Percentiles rank a stretch among this genome's conserved stretches.
These are phyloP conservation scores for Papilio demoleus DNA, from an alignment of 2,888 invertebrate species.

Conservation along the genomic window DNA sequence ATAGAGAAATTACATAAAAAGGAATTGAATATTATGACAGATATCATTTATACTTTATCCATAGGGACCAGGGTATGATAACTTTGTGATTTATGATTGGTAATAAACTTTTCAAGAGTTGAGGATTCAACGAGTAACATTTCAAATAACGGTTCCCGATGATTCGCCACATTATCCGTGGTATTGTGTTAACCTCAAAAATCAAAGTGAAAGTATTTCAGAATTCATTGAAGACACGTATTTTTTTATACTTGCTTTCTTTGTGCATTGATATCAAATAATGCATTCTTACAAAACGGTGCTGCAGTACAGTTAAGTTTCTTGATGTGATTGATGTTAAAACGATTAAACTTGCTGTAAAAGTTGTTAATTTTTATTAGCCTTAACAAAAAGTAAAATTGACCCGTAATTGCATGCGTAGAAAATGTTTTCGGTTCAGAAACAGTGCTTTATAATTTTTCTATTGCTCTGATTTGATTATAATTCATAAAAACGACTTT, in stretches of 20 bases:
- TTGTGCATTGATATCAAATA: conserved; percentile 18
- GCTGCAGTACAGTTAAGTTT: conserved; percentile 2
- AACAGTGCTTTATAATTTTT: too few species aligned
- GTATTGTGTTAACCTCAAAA: conserved; percentile 56
- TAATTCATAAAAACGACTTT: too few species aligned
- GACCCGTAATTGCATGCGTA: too few species aligned
- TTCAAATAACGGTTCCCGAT: conserved; percentile 29
- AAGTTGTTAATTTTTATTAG: too few species aligned
- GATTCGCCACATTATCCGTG: conserved; percentile 50
- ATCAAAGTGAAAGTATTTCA: conserved; percentile 63
- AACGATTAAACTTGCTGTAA: neutral
- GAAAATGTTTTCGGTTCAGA: too few species aligned
- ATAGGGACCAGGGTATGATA: too few species aligned
- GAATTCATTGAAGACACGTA: conserved; percentile 51
- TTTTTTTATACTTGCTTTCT: conserved; percentile 42
- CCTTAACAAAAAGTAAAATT: too few species aligned
- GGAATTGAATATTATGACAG: too few species aligned
- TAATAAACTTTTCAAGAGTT: conserved; percentile 2
- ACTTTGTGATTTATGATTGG: neutral
- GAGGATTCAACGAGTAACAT: neutral
- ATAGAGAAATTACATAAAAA: too few species aligned
- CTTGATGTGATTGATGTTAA: neutral
- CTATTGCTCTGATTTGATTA: too few species aligned
- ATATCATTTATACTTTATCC: too few species aligned
- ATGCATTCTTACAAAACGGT: conserved; percentile 9